Evolutionary conservation across 2,888 invertebrate genomes (phyloP).

Genomic region (Parasteatoda lunata): DNA sequence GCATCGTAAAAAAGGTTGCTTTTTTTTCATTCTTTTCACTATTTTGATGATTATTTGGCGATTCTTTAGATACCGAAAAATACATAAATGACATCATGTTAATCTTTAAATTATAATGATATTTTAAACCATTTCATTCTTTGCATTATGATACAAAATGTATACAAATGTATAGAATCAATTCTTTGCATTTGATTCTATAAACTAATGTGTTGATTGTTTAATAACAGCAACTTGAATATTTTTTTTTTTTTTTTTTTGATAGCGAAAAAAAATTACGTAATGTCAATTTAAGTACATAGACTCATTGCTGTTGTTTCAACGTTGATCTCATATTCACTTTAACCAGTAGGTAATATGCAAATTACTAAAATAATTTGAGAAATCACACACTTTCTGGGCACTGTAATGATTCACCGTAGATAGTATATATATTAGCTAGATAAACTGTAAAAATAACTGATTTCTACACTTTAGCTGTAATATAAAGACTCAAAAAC

Average conservation of each 20-base stretch:
- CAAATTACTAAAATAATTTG: neutral
- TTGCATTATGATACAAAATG: neutral
- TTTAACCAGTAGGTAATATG: neutral
- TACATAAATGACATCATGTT: neutral
- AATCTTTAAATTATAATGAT: neutral
- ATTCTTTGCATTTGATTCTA: neutral
- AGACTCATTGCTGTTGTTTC: neutral
- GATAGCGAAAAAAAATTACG: neutral
- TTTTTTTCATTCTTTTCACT: neutral
- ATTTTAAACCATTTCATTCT: neutral
- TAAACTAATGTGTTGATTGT: neutral
- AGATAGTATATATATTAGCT: neutral
- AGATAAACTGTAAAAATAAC: neutral
- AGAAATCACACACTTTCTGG: neutral
- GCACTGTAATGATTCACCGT: neutral
- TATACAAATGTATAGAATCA: neutral
- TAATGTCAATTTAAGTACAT: neutral
- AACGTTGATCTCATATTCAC: neutral
- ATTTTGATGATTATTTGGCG: neutral
- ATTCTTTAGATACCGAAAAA: neutral
- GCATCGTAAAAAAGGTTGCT: neutral
- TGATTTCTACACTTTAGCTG: neutral
- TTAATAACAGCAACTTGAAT: neutral
- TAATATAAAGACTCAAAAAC: neutral
- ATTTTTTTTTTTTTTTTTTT: neutral